Evolutionary conservation across 2,888 invertebrate species (phyloP).

Genomic region (Ptychoptera albimana): DNA sequence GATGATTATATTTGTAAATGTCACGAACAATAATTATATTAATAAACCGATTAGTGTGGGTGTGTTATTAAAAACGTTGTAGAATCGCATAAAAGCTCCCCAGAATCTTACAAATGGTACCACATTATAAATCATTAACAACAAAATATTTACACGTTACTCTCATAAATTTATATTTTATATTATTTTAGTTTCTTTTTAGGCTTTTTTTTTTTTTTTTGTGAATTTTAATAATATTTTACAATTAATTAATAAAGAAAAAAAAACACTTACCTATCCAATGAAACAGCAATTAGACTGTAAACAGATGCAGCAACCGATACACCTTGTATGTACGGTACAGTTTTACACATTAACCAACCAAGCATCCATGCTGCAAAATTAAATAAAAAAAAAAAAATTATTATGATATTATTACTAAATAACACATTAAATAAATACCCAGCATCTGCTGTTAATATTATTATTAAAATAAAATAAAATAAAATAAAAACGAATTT

Average conservation of each 20-base stretch:
- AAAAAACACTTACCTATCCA: slow-evolving; percentile 60
- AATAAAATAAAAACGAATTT: no score
- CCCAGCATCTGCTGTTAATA: no score
- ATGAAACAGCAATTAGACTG: slow-evolving; percentile 85
- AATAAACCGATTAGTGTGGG: no score
- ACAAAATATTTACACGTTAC: no score
- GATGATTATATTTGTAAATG: no score
- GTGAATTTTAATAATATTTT: background rate
- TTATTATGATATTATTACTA: no score
- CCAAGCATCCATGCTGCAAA: slow-evolving; percentile 82
- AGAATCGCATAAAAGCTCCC: no score
- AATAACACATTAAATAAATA: background rate
- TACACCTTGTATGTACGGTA: slow-evolving; percentile 88
- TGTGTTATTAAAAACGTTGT: no score
- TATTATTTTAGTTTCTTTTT: background rate
- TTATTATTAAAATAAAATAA: background rate
- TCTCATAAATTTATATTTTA: background rate
- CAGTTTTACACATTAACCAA: slow-evolving; percentile 89
- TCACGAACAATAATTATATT: no score
- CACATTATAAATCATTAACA: no score
- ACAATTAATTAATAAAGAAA: background rate
- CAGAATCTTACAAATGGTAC: no score
- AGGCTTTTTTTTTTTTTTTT: background rate
- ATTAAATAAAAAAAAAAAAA: slow-evolving; percentile 25
- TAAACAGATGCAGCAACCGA: slow-evolving; percentile 92